Evolutionary conservation across 2,888 invertebrate genomes (phyloP).

Genomic region (Halictus ligatus): DNA sequence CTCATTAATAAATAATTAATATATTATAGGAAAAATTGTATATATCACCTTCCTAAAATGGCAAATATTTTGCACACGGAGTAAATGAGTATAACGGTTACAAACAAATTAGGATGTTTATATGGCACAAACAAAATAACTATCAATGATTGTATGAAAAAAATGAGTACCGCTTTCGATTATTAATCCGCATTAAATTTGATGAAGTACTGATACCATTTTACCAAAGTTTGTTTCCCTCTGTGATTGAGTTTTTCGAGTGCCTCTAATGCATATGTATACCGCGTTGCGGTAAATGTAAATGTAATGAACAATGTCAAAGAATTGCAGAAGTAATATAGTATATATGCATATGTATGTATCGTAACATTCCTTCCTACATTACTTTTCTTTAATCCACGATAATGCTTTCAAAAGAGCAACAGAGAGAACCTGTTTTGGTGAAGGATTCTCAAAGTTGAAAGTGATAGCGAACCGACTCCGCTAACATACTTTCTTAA

Average conservation of each 20-base stretch:
- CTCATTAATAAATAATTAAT: conserved; percentile 41
- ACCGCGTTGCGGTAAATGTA: not conserved
- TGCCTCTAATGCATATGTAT: conserved; percentile 6
- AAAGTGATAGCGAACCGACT: not conserved
- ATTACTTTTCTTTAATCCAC: conserved; percentile 13
- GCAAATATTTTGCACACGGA: conserved; percentile 46
- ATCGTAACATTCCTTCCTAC: conserved; percentile 20
- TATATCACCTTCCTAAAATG: conserved; percentile 38
- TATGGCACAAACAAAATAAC: conserved; percentile 67
- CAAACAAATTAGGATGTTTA: conserved; percentile 55
- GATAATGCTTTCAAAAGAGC: not conserved
- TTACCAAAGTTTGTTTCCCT: conserved; percentile 7
- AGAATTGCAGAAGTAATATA: conserved; percentile 38
- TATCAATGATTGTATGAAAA: conserved; percentile 32
- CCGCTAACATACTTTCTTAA: not conserved
- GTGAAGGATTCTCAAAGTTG: not conserved
- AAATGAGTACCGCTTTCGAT: conserved; percentile 5
- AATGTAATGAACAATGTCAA: conserved; percentile 22
- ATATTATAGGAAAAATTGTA: conserved; percentile 30
- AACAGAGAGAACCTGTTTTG: not conserved
- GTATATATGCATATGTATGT: conserved; percentile 1
- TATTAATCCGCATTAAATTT: conserved; percentile 21
- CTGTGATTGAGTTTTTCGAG: not conserved
- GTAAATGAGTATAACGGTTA: conserved; percentile 32
- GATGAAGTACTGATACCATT: conserved; percentile 15